Percentiles rank a stretch among this genome's conserved stretches.
Conservation (phyloP, 2,113 vertebrate species). For the Nibea coibor region DNA sequence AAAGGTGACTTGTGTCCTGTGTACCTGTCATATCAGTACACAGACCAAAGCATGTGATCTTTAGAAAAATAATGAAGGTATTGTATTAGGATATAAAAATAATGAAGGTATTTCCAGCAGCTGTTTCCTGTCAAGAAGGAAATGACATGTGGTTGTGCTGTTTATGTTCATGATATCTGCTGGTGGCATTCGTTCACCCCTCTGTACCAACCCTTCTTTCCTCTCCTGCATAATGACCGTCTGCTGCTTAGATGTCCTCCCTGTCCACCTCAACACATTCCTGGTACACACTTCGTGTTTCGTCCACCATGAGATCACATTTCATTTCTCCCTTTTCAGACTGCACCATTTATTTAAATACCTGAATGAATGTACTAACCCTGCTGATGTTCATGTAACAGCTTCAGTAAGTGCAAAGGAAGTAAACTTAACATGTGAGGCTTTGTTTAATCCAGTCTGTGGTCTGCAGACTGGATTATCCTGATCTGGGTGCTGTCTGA, state of each 20-base stretch:
- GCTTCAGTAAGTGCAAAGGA: background rate
- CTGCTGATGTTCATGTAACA: background rate
- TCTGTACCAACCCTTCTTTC: conserved; percentile 8
- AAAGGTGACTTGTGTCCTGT: too few relatives aligned
- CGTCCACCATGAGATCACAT: background rate
- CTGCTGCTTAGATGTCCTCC: conserved; percentile 9
- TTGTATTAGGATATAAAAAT: too few relatives aligned
- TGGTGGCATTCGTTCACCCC: background rate
- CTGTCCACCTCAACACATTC: conserved; percentile 10
- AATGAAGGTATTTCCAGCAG: too few relatives aligned
- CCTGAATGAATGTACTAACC: background rate
- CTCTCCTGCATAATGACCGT: conserved; percentile 5
- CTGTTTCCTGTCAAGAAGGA: too few relatives aligned
- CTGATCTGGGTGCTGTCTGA: conserved; percentile 9
- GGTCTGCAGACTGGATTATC: background rate
- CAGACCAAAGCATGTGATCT: too few relatives aligned
- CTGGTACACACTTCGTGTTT: conserved; percentile 19
- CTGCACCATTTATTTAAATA: conserved; percentile 19
- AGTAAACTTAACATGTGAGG: background rate
- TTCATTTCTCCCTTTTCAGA: conserved; percentile 3
- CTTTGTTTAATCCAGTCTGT: background rate
- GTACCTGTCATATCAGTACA: too few relatives aligned
- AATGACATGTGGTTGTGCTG: too few relatives aligned
- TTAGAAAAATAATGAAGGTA: too few relatives aligned
- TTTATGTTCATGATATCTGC: background rate